Evolutionary conservation across 64 coral and sea anemone genomes (phyloP).

Genomic region (Montipora sp.): DNA sequence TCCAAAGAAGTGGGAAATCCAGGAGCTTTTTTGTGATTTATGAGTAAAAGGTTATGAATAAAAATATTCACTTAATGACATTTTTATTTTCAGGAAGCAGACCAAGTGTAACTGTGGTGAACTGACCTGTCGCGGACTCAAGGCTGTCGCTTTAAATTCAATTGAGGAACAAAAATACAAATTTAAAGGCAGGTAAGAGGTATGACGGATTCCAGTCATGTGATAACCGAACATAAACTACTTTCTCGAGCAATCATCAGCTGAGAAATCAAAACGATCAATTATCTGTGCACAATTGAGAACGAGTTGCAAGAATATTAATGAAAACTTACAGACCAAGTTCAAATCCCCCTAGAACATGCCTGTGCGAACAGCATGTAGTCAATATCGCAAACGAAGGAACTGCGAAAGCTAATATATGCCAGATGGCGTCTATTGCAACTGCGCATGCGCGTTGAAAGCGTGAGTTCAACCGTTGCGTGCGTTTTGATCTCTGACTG

Average conservation of each 20-base stretch:
- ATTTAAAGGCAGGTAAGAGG: neutral
- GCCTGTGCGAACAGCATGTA: neutral
- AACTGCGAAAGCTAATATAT: constrained; percentile 26
- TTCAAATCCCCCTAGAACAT: neutral
- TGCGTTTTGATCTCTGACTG: constrained; percentile 10
- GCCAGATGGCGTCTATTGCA: neutral
- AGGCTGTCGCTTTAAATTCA: neutral
- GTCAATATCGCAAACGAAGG: constrained; percentile 31
- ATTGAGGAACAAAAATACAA: neutral
- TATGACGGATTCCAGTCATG: neutral
- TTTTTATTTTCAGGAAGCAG: neutral
- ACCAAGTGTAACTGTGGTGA: neutral
- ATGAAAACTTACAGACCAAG: too few relatives aligned
- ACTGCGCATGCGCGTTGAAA: constrained; percentile 9
- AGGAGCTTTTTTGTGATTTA: neutral
- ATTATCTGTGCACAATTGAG: neutral
- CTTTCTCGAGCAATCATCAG: neutral
- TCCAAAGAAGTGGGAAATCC: neutral
- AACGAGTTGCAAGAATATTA: neutral
- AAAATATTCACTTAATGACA: neutral
- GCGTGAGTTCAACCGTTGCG: constrained; percentile 16
- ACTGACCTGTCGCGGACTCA: neutral
- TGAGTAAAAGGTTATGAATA: neutral
- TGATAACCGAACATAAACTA: neutral
- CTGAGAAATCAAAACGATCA: too few relatives aligned